Conservation (phyloP, 1,140 invertebrate genomes). For the Babylonia areolata region DNA sequence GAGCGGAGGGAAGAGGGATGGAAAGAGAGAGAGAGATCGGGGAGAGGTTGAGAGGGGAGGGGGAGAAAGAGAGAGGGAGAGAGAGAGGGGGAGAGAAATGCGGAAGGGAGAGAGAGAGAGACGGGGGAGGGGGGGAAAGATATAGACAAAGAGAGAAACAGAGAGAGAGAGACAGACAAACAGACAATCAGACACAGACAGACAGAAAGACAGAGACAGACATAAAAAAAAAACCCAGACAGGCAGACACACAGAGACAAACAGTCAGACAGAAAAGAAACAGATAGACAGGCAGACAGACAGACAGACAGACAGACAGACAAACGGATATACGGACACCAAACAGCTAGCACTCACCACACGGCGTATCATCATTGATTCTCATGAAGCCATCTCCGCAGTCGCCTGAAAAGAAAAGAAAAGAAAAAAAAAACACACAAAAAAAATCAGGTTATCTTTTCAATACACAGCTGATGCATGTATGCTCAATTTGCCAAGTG, state of each 20-base stretch:
- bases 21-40: not conserved
- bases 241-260: not conserved
- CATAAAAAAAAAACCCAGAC: not conserved
- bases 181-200: too few species aligned
- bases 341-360: constrained; percentile 76
- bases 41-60: not conserved
- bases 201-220: too few species aligned
- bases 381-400: constrained; percentile 78
- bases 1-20: not conserved
- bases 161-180: too few species aligned
- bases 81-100: too few species aligned
- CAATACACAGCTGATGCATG: too few species aligned
- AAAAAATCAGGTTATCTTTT: too few species aligned
- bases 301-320: not conserved
- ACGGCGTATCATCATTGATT: constrained; percentile 78
- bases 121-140: not conserved
- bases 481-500: too few species aligned
- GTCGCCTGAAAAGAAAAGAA: constrained; percentile 54
- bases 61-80: too few species aligned
- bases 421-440: too few species aligned
- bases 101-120: too few species aligned
- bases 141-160: not conserved
- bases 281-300: not conserved
- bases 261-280: not conserved
- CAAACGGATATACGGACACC: not conserved